Evolutionary conservation across 1,140 invertebrate species (phyloP), one percentile per base, ranked within the genome.

Genomic region (Dolichoris vasculosae): DNA sequence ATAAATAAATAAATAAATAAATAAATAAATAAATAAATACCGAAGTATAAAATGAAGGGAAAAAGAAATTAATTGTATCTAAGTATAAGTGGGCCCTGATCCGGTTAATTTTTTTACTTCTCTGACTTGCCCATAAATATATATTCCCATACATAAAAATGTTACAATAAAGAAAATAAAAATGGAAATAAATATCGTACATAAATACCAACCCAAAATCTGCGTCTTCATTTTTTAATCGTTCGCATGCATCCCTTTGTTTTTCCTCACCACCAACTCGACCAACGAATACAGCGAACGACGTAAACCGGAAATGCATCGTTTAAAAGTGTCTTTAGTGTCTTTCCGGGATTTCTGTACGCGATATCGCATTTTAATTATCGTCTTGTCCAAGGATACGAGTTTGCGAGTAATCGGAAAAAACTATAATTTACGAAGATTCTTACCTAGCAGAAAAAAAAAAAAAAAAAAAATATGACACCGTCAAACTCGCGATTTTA

Each of bases 51-150:
- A 86, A 75, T 63, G 73, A 82, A 84, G 77, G 51, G 76, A 87
- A 84, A 84, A 89, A 80, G 82, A 78, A 85, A 87, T 80, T 69
- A 87, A 76, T 40, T 86, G 78, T 82, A 78, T 78, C 71, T 86
- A 87, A 83, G 87, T 76, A 82, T 83, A 87, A 89, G 82, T 89
- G 89, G 86, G 90, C 88, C 84, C 78, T 83, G 86, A 91, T 89
- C 87, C 86, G 87, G 81, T 88, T 86, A 75, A 89, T 88, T 89
- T 90, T 90, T 90, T 89, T 89, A 89, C 88, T 90, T 91, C 87
- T 90, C 84, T 88, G 88, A 90, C 87, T 90, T 90, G 89, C 87
- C 89, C 88, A 84, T 88, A 85, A 87, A 83, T 89, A 89, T 88
- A 90, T 90, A 90, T 90, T 88, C 88, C 86, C 86, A 87, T 87